Percentiles rank a stretch among this genome's conserved stretches.
phyloP scores from a whole-genome alignment of 2,113 vertebrate species.

The Hemibagrus wyckioides region DNA sequence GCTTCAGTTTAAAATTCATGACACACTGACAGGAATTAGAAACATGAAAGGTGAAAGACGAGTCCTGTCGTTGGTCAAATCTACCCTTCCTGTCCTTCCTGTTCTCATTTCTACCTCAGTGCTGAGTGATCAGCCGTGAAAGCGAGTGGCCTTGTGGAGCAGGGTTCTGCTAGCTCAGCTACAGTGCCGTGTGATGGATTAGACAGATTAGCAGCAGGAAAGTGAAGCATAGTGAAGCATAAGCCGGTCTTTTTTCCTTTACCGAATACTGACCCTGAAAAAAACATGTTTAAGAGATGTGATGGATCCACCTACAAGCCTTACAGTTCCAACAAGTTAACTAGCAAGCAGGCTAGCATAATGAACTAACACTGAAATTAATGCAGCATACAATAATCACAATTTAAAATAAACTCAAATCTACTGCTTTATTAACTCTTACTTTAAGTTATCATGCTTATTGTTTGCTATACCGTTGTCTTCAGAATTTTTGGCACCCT shows the following conservation, averaged over 20 bases:
- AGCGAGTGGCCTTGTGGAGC: background rate
- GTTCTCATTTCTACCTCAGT: background rate
- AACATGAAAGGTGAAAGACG: background rate
- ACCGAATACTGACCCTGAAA: background rate
- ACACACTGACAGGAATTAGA: background rate
- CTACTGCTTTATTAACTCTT: background rate
- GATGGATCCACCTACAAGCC: background rate
- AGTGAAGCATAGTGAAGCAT: background rate
- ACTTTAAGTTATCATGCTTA: background rate
- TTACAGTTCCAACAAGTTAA: background rate
- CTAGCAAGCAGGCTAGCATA: background rate
- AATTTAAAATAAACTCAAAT: background rate
- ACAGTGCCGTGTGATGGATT: conserved; percentile 5
- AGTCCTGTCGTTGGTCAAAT: background rate
- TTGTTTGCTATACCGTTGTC: too few species aligned
- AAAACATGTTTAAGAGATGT: background rate
- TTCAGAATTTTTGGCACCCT: too few species aligned
- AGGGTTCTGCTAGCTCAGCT: conserved; percentile 1
- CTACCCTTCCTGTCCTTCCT: background rate
- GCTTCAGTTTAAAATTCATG: background rate
- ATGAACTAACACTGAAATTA: background rate
- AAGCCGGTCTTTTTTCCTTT: background rate
- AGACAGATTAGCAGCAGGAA: background rate
- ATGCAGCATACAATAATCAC: background rate
- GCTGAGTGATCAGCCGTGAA: background rate